Conservation (phyloP, 2,797 vertebrate genomes). For the Todus mexicanus region DNA sequence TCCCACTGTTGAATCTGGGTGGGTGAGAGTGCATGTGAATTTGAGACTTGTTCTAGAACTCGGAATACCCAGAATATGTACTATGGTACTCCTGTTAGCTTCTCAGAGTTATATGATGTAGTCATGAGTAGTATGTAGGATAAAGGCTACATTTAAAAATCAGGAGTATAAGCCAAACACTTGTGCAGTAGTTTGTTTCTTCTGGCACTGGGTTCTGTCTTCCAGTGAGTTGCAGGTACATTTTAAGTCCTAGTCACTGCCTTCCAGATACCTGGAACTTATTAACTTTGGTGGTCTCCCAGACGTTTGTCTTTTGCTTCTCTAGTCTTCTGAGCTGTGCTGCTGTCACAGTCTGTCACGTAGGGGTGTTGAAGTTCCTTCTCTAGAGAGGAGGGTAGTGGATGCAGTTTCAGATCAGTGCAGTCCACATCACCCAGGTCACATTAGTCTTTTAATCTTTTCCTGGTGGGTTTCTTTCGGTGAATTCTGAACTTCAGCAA, state of each 20-base stretch:
- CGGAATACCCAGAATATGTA: neutral
- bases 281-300: neutral
- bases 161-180: no score
- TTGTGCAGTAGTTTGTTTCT: no score
- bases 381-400: neutral
- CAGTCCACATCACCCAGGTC: neutral
- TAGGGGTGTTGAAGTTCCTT: neutral
- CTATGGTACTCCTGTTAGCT: no score
- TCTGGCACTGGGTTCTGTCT: no score
- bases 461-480: neutral
- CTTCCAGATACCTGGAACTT: no score
- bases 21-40: neutral
- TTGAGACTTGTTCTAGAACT: neutral
- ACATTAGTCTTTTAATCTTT: neutral
- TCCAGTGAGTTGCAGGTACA: no score
- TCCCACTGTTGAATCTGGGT: neutral
- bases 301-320: neutral
- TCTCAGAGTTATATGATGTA: no score
- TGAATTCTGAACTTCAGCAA: neutral
- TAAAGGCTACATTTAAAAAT: no score
- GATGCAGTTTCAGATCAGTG: neutral
- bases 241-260: no score
- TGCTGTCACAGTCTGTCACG: neutral
- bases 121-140: no score
- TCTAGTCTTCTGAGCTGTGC: neutral